Conservation (phyloP, 2,797 vertebrate genomes). For the Dendrocincla tyrannina region DNA sequence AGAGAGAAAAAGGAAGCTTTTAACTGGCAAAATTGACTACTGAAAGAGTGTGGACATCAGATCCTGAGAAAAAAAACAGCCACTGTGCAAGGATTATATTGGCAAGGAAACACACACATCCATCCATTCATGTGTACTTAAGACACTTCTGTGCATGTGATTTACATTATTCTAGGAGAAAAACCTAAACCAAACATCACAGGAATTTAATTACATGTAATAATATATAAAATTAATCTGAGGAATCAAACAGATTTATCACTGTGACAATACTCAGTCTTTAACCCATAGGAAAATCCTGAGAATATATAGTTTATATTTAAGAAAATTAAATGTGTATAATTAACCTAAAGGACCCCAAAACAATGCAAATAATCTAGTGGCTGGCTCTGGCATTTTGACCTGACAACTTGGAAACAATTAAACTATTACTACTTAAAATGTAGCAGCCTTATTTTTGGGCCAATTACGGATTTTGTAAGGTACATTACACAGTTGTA, state of each 20-base stretch:
- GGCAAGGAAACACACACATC: background rate
- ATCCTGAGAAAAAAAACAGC: background rate
- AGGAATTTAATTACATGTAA: background rate
- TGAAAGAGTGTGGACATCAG: background rate
- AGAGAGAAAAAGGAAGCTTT: slow-evolving; percentile 59
- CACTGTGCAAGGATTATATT: background rate
- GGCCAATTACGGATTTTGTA: background rate
- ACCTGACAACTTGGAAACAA: background rate
- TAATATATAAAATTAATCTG: background rate
- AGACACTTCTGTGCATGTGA: background rate
- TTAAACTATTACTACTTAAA: background rate
- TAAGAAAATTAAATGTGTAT: background rate
- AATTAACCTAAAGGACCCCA: background rate
- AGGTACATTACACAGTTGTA: background rate
- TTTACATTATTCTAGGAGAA: background rate
- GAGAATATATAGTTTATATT: background rate
- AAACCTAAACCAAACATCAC: background rate
- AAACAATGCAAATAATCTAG: background rate
- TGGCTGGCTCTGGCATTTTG: background rate
- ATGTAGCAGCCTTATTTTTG: background rate
- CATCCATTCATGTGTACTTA: background rate
- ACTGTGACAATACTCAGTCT: background rate
- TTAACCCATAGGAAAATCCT: background rate
- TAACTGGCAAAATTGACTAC: slow-evolving; percentile 27
- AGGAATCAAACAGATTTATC: background rate